These are phyloP conservation scores for Seriola rivoliana DNA, from an alignment of 2,113 vertebrate species.

Conservation along the genomic window DNA sequence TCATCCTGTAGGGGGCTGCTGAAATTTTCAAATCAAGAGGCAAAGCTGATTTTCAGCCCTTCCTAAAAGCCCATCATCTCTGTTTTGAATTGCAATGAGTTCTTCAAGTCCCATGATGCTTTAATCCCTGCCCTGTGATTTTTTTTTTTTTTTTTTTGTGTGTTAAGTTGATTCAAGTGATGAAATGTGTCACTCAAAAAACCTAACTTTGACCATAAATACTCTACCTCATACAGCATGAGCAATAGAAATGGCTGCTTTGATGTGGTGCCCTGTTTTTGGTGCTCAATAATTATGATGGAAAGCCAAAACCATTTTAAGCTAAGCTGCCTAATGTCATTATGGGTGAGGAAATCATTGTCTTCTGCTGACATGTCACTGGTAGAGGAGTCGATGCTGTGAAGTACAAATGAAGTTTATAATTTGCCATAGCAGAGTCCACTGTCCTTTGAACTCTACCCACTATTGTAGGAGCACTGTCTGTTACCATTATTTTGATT, in stretches of 20 bases:
- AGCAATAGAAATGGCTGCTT: neutral
- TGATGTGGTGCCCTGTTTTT: constrained; percentile 10
- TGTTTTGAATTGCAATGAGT: constrained; percentile 16
- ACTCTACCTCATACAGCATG: neutral
- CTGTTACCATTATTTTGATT: constrained; percentile 1
- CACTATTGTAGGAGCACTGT: neutral
- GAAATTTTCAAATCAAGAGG: constrained; percentile 29
- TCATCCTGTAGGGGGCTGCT: constrained; percentile 16
- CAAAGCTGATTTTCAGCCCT: constrained; percentile 26
- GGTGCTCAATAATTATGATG: neutral
- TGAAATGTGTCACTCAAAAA: constrained; percentile 33
- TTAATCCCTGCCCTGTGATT: constrained; percentile 4
- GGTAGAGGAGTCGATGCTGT: neutral
- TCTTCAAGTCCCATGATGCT: constrained; percentile 1
- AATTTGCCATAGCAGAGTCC: constrained; percentile 11
- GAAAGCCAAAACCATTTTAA: constrained; percentile 11
- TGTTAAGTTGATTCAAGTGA: constrained; percentile 30
- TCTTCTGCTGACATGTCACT: constrained; percentile 29
- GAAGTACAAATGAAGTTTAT: constrained; percentile 17
- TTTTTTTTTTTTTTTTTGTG: neutral
- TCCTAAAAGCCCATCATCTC: constrained; percentile 26
- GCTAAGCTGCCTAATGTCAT: constrained; percentile 9
- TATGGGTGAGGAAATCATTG: neutral
- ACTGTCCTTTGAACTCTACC: constrained; percentile 23
- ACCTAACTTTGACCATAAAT: constrained; percentile 10